Evolutionary conservation across 2,888 invertebrate species (phyloP).

Genomic region (Drosophila anceps): DNA sequence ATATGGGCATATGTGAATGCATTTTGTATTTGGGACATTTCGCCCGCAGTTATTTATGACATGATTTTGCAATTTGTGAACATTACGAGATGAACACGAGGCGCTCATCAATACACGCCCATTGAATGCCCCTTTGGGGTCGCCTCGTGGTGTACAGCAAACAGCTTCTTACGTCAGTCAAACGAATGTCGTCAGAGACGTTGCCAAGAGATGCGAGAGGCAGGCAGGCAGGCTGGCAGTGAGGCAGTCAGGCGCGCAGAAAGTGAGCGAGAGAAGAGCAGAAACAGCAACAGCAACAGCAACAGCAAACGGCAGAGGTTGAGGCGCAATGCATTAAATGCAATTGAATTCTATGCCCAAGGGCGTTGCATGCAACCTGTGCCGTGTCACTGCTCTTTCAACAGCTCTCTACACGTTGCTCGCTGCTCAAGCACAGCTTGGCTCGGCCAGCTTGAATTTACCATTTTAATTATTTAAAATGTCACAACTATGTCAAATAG

Average conservation of each 20-base stretch:
- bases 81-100: slow-evolving; percentile 63
- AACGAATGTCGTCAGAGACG: slow-evolving; percentile 27
- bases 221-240: neutral
- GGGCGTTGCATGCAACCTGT: slow-evolving; percentile 65
- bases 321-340: slow-evolving; percentile 69
- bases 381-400: slow-evolving; percentile 19
- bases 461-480: slow-evolving; percentile 25
- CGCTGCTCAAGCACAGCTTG: slow-evolving; percentile 11
- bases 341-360: slow-evolving; percentile 75
- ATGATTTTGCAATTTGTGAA: slow-evolving; percentile 77
- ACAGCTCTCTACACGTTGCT: slow-evolving; percentile 3
- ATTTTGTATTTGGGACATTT: slow-evolving; percentile 35
- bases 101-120: slow-evolving; percentile 15
- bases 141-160: slow-evolving; percentile 61
- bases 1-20: neutral
- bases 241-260: neutral
- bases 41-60: slow-evolving; percentile 73
- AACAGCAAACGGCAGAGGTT: slow-evolving; percentile 30
- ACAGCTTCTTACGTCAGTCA: slow-evolving; percentile 65
- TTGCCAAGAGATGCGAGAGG: slow-evolving; percentile 5
- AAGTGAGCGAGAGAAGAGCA: slow-evolving; percentile 3
- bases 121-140: slow-evolving; percentile 62
- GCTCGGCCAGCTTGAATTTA: slow-evolving; percentile 23
- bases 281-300: neutral
- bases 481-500: slow-evolving; percentile 15